These are phyloP conservation scores for Oreohelix idahoensis DNA, from an alignment of 1,140 invertebrate genomes.

Conservation along the genomic window DNA sequence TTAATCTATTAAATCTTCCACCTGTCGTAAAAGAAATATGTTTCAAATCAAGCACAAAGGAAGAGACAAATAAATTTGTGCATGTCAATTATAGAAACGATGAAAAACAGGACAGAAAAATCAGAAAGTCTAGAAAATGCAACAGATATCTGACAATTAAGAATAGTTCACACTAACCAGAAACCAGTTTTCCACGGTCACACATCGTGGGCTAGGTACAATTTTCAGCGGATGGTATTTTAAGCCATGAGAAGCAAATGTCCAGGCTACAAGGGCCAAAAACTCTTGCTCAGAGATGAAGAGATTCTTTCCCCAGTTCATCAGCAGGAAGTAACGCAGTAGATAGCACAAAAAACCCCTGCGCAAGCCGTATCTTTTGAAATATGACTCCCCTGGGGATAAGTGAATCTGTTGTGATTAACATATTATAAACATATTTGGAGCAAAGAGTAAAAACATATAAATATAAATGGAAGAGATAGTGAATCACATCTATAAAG, in stretches of 20 bases:
- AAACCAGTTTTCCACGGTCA: constrained; percentile 66
- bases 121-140: no score
- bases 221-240: constrained; percentile 54
- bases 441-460: no score
- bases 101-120: no score
- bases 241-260: constrained; percentile 48
- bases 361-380: constrained; percentile 64
- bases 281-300: constrained; percentile 63
- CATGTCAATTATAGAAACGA: no score
- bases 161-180: constrained; percentile 48
- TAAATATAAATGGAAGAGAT: no score
- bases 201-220: constrained; percentile 58
- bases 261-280: constrained; percentile 57
- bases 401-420: background rate
- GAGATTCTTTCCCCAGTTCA: constrained; percentile 66
- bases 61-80: no score
- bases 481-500: no score
- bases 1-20: no score
- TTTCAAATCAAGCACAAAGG: no score
- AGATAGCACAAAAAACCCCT: constrained; percentile 65
- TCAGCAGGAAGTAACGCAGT: constrained; percentile 66
- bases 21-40: no score
- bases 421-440: no score
- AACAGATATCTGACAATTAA: background rate
- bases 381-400: constrained; percentile 45